A percentile compares a stretch with the other conserved stretches of the same genome.
These are phyloP conservation scores for Podabrus alpinus DNA, from an alignment of 2,888 invertebrate species.

Conservation along the genomic window DNA sequence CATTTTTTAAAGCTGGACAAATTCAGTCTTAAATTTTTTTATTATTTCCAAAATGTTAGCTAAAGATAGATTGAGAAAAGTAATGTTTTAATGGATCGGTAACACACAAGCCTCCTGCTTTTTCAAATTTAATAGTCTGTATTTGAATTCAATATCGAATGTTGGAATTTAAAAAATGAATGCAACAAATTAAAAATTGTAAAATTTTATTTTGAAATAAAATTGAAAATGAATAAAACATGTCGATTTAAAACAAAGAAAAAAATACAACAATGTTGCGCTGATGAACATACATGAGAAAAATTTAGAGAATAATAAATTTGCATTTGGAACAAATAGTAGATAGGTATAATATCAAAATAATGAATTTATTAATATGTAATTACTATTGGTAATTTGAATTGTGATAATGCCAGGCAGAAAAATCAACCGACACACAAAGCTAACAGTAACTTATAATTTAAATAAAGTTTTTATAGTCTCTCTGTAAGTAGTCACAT, in stretches of 20 bases:
- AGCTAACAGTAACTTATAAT: background rate
- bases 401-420: background rate
- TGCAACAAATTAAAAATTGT: background rate
- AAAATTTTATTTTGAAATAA: background rate
- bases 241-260: background rate
- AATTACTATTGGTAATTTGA: background rate
- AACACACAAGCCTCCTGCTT: background rate
- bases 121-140: background rate
- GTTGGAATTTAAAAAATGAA: background rate
- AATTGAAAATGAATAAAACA: background rate
- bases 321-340: background rate
- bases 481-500: conserved; percentile 3
- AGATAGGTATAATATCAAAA: background rate
- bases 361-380: background rate
- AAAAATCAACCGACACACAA: background rate
- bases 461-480: conserved; percentile 12
- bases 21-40: too few relatives aligned
- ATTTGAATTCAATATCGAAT: background rate
- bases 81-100: too few relatives aligned
- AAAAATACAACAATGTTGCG: background rate
- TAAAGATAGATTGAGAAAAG: too few relatives aligned
- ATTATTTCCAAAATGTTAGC: too few relatives aligned
- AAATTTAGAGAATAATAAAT: background rate
- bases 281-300: background rate
- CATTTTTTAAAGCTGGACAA: too few relatives aligned